Conservation (phyloP, 2,797 vertebrate genomes). For the Malurus splendens region DNA sequence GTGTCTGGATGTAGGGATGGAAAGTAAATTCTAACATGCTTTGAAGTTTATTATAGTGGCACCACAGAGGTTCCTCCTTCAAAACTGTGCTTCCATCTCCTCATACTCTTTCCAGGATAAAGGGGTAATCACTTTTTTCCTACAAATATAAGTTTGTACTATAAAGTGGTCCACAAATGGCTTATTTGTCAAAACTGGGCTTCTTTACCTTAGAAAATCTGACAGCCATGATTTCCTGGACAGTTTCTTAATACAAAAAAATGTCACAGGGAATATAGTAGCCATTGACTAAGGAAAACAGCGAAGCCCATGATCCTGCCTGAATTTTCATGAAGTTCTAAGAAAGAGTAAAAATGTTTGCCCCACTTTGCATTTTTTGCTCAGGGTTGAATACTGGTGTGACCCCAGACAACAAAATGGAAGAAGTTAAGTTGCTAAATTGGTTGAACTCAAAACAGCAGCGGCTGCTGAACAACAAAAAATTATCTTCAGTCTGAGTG, state of each 20-base stretch:
- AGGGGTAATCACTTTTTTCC: background rate
- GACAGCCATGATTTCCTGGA: background rate
- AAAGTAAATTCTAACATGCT: background rate
- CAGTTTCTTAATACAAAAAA: background rate
- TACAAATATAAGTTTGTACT: background rate
- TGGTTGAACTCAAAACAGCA: background rate
- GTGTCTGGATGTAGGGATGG: background rate
- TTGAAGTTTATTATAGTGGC: background rate
- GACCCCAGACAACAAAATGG: background rate
- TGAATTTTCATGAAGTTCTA: background rate
- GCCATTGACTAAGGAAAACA: background rate
- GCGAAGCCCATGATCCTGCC: background rate
- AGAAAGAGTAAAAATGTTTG: background rate
- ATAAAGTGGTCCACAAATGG: accelerated
- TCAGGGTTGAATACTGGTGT: background rate
- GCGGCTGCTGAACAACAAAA: background rate
- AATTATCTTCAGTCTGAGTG: background rate
- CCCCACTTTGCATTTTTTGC: accelerated
- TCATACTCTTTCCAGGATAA: background rate
- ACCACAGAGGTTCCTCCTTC: background rate
- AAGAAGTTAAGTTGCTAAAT: background rate
- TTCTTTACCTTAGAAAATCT: background rate
- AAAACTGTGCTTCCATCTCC: background rate
- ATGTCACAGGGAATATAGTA: background rate
- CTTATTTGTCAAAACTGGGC: background rate